Evolutionary conservation across 2,888 invertebrate species (phyloP).

Genomic region (Troides helena): DNA sequence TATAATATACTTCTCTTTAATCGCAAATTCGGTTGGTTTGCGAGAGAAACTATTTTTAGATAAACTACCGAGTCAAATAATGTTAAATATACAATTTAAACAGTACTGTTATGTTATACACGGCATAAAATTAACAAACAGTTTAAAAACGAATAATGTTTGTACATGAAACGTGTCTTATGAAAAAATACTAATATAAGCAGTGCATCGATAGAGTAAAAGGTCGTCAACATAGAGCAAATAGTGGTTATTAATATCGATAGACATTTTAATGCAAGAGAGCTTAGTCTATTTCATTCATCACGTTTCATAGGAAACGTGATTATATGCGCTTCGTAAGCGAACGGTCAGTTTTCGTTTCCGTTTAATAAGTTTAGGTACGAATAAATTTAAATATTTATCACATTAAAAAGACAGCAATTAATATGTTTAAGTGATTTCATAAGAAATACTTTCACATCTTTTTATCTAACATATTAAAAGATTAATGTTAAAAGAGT

Average conservation of each 20-base stretch:
- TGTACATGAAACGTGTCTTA: neutral
- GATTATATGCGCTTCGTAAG: constrained; percentile 6
- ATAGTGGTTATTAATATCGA: constrained; percentile 6
- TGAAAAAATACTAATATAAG: neutral
- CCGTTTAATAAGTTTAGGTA: constrained; percentile 11
- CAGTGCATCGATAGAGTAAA: neutral
- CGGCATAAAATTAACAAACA: too few relatives aligned
- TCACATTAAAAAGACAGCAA: constrained; percentile 12
- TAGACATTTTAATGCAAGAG: constrained; percentile 14
- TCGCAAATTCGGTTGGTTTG: too few relatives aligned
- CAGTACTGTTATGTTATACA: too few relatives aligned
- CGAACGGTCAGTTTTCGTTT: constrained; percentile 11
- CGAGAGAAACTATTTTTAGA: too few relatives aligned
- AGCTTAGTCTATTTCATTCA: constrained; percentile 17
- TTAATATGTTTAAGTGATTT: neutral
- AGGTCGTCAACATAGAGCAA: constrained; percentile 4
- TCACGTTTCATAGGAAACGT: constrained; percentile 19
- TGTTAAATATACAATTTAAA: too few relatives aligned
- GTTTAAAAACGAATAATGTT: neutral
- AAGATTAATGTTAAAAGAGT: neutral
- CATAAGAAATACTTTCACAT: neutral
- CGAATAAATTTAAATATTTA: constrained; percentile 20
- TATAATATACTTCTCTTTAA: too few relatives aligned
- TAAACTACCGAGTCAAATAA: too few relatives aligned
- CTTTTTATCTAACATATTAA: neutral